Conservation (phyloP, 2,797 vertebrate genomes). For the Hafferia zeledoni region DNA sequence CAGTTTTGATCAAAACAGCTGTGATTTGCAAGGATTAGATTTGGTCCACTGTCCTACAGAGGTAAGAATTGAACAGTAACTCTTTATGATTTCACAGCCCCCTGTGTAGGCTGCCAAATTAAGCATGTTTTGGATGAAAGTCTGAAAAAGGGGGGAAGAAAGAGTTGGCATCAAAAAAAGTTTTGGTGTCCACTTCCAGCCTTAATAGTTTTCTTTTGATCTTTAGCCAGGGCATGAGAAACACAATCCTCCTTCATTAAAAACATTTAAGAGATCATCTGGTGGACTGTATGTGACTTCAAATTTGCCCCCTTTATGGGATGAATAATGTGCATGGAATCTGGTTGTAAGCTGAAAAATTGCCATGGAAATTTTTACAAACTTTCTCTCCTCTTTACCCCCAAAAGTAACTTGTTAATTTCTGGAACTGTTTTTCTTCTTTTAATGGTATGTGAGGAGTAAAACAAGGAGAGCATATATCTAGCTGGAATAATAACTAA, state of each 20-base stretch:
- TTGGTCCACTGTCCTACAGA: constrained; percentile 53
- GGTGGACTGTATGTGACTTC: background rate
- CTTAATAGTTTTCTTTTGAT: constrained; percentile 60
- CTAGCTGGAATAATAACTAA: constrained; percentile 20
- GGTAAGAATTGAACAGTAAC: constrained; percentile 49
- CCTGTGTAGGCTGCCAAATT: constrained; percentile 53
- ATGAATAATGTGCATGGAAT: constrained; percentile 29
- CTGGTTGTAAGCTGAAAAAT: constrained; percentile 25
- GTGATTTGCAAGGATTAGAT: constrained; percentile 30
- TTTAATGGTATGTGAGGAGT: background rate
- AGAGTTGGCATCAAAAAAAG: constrained; percentile 26
- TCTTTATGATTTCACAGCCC: constrained; percentile 59
- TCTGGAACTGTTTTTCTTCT: background rate
- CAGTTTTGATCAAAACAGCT: constrained; percentile 32
- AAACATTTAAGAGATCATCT: background rate
- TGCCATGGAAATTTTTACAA: constrained; percentile 48
- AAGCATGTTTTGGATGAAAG: constrained; percentile 68
- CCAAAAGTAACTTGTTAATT: background rate
- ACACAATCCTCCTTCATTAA: constrained; percentile 3
- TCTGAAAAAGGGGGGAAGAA: background rate
- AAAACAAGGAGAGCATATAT: constrained; percentile 20
- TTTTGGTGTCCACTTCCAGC: constrained; percentile 47
- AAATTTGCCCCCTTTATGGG: constrained; percentile 22
- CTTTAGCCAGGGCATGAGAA: constrained; percentile 30
- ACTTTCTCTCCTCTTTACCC: background rate